These are phyloP conservation scores for Sclerodermus sp. DNA, from an alignment of 2,888 invertebrate species.

Conservation along the genomic window DNA sequence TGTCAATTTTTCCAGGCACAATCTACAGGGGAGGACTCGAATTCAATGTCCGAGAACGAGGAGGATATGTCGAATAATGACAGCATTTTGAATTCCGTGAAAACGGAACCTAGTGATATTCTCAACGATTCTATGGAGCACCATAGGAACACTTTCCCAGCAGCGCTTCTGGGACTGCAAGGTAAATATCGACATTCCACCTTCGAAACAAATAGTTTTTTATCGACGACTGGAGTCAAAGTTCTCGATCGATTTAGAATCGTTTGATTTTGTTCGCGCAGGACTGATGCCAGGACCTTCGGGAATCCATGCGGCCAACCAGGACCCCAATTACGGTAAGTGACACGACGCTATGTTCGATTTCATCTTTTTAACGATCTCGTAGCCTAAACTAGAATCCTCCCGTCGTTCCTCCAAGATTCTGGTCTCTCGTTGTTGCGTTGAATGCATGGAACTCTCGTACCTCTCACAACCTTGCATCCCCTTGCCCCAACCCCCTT, in stretches of 20 bases:
- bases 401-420: constrained; percentile 51
- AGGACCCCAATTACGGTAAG: constrained; percentile 79
- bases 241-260: not conserved
- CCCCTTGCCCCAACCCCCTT: constrained; percentile 14
- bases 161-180: constrained; percentile 78
- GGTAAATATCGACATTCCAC: constrained; percentile 59
- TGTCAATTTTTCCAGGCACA: constrained; percentile 60
- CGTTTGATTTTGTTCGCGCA: constrained; percentile 41
- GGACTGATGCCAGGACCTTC: constrained; percentile 86
- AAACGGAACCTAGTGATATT: constrained; percentile 73
- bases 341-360: constrained; percentile 40
- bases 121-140: constrained; percentile 69
- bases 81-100: constrained; percentile 75
- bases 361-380: constrained; percentile 41
- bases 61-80: constrained; percentile 65
- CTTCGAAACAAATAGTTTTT: too few relatives aligned
- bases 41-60: constrained; percentile 62
- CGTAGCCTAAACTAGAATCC: constrained; percentile 52
- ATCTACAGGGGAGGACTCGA: constrained; percentile 81
- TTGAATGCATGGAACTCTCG: constrained; percentile 58
- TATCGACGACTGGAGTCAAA: too few relatives aligned
- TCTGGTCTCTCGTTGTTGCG: constrained; percentile 57
- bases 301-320: constrained; percentile 73
- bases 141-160: constrained; percentile 73
- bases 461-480: constrained; percentile 50